Conservation (phyloP, 1,140 invertebrate genomes). For the Stegodyphus mimosarum region DNA sequence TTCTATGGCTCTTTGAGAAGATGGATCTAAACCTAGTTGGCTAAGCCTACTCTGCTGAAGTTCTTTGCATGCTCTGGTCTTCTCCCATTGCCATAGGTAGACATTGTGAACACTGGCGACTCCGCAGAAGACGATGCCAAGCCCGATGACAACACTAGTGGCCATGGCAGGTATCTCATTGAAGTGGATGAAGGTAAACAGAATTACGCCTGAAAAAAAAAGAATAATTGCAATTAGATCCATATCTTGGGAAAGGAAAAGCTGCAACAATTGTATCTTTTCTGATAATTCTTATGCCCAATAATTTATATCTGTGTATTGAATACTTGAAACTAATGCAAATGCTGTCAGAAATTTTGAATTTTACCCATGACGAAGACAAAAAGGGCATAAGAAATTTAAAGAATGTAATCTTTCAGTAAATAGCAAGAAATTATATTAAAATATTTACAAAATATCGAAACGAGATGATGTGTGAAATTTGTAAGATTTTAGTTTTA, state of each 20-base stretch:
- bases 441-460: no score
- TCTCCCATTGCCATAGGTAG: slow-evolving; percentile 88
- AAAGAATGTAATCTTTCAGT: neutral
- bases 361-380: neutral
- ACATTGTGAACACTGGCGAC: slow-evolving; percentile 94
- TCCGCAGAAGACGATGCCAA: slow-evolving; percentile 91
- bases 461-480: no score
- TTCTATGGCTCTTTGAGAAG: slow-evolving; percentile 54
- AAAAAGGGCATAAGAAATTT: neutral
- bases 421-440: no score
- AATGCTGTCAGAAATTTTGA: neutral
- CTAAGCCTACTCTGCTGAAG: slow-evolving; percentile 63
- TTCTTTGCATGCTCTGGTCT: slow-evolving; percentile 64
- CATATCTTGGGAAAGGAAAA: neutral
- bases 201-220: slow-evolving; percentile 81
- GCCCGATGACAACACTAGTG: slow-evolving; percentile 86
- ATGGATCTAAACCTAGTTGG: slow-evolving; percentile 28
- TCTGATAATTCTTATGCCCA: neutral
- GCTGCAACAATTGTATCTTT: neutral
- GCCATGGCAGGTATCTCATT: slow-evolving; percentile 90
- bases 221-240: slow-evolving; percentile 9
- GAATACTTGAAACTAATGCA: neutral
- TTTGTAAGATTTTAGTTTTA: no score
- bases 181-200: slow-evolving; percentile 92
- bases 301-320: neutral